phyloP scores from a whole-genome alignment of 2,113 vertebrate species.

The Pimephales promelas region DNA sequence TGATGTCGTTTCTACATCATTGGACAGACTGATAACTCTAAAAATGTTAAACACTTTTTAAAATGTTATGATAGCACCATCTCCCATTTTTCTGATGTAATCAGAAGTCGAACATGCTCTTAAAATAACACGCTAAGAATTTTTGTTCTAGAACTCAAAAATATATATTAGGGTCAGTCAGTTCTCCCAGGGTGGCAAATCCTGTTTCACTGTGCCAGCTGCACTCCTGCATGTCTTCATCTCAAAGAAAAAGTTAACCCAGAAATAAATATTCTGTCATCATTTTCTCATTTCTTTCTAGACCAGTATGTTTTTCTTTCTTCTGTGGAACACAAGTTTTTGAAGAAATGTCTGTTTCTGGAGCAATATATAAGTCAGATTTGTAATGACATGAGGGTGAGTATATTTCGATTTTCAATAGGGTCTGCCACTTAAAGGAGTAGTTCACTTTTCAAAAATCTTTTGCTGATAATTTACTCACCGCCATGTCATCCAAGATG shows the following conservation, averaged over 20 bases:
- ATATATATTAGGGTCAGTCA: conserved; percentile 25
- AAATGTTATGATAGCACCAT: background rate
- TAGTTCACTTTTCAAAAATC: too few relatives aligned
- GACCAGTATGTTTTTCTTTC: background rate
- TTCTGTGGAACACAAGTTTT: background rate
- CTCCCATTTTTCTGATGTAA: conserved; percentile 1
- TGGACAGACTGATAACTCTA: background rate
- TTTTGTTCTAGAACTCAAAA: background rate
- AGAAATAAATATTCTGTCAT: background rate
- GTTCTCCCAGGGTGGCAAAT: background rate
- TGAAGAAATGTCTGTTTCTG: background rate
- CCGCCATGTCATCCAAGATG: too few relatives aligned
- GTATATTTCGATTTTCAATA: background rate
- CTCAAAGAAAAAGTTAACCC: background rate
- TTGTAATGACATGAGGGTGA: background rate
- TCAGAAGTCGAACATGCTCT: background rate
- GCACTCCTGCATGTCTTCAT: background rate
- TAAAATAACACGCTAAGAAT: background rate
- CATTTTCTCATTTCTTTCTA: background rate
- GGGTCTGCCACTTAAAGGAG: background rate
- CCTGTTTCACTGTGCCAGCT: background rate
- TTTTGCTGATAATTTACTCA: too few relatives aligned
- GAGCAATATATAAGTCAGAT: background rate
- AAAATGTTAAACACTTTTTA: background rate
- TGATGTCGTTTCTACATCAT: conserved; percentile 9